Base-by-base conservation (phyloP, 2,113 vertebrate genomes). In the Sinocyclocheilus maitianheensis region DNA sequence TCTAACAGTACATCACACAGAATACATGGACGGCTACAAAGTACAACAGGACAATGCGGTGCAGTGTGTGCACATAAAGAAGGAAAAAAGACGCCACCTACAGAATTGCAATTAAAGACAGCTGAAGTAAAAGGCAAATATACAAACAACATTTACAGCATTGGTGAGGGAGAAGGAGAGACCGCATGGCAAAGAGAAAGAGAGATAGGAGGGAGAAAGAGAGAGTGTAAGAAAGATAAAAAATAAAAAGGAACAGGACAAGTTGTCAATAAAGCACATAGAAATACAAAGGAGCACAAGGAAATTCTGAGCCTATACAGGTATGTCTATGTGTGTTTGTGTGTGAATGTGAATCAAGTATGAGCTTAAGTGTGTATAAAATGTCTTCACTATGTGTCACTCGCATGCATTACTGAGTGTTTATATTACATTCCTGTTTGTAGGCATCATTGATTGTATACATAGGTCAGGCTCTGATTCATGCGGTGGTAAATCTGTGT, bases 401-500 rank as follows among this genome's bases (percentile, higher is more conserved):
- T 83, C n/a, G 14, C 89, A 88, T 88, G 87, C 87, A 88, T 88
- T 87, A 86, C 3, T 79, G 30, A 74, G 60, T 86, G 60, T 69
- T 84, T 34, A 60, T 34, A 83, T 85, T 43, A 86, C 51, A 80
- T 86, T 72, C 51, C 53, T 40, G 69, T 80, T 81, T 77, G 71
- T 84, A 81, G 26, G 71, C 85, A 76, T 81, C 34, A 78, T 20
- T 53, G 43, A 83, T 71, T 71, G 16, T 69, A 37, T 37, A 84
- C 51, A 83, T 40, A 87, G 80, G 83, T 86, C 79, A 77, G 79
- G 60, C 46, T 87, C 85, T 87, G 43, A 85, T 83, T 87, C 87
- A 88, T 88, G 87, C 76, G 58, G 78, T 79, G 79, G 72, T 58
- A 69, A 84, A 87, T 86, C 85, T 86, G 83, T 85, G 84, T 81